Evolutionary conservation across 2,797 vertebrate genomes (phyloP), one percentile per base, ranked within the genome.

Genomic region (Lepilemur septentrionalis): DNA sequence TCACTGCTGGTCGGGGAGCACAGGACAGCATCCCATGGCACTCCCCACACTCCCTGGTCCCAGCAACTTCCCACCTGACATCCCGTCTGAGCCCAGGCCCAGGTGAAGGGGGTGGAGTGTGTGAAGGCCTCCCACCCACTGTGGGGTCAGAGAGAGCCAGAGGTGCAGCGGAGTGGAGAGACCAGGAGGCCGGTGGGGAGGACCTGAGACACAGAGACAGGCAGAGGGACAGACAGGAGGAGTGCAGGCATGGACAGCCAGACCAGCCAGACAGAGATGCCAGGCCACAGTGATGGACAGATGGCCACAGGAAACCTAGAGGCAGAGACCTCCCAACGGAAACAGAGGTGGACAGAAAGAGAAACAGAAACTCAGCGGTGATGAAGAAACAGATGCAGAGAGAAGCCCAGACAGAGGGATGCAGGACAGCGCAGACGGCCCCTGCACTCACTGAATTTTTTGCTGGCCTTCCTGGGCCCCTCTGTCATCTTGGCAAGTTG

Each of bases 391-490:
- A 43, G 91, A 61, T 43, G 46, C 73, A n/a, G 63, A 78, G 78
- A 35, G 41, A 83, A 59, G 52, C 91, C 7, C 30, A 38, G 72
- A 14, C 55, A 8, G 88, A 30, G 22, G 22, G 72, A 38, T 0
- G 43, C 3, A 61, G 18, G 91, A 4, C 55, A 0, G 72, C 15
- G 23, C 30, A 0, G 28, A 15, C 0, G 0, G 63, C 80, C 35
- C 0, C 0, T 0, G 4, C 18, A 98, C 98, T 99, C 98, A 99
- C 99, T 99, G 97, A 99, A 98, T 97, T 98, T 99, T 78, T 93
- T 98, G 97, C 96, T 78, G 79, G 96, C 81, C 92, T 97, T 98
- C 98, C 97, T 99, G 97, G 98, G 96, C 48, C 88, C 88, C 79
- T 99, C 98, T 0, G 97, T 98, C 98, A 99, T 99, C 90, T 89